These are phyloP conservation scores for Hycleus phaleratus DNA, from an alignment of 1,140 invertebrate species.

Conservation along the genomic window DNA sequence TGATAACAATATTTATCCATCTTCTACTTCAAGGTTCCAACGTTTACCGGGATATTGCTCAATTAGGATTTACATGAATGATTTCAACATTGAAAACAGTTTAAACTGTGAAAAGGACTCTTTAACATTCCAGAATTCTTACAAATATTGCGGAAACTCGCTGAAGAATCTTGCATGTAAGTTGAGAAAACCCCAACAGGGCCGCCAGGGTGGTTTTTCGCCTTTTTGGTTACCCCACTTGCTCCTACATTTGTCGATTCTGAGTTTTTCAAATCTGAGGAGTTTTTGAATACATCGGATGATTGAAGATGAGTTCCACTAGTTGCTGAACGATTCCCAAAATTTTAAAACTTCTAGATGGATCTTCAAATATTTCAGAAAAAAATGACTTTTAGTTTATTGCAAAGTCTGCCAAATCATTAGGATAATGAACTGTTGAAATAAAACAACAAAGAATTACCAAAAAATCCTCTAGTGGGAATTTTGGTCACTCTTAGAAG, in stretches of 20 bases:
- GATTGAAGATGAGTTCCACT: too few species aligned
- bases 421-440: too few species aligned
- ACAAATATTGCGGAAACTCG: slow-evolving; percentile 19
- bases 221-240: not conserved
- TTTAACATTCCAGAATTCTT: slow-evolving; percentile 13
- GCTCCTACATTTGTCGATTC: not conserved
- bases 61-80: slow-evolving; percentile 17
- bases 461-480: too few species aligned
- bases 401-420: too few species aligned
- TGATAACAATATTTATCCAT: not conserved
- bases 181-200: not conserved
- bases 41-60: slow-evolving; percentile 27
- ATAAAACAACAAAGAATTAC: too few species aligned
- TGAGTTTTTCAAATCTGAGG: too few species aligned
- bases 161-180: not conserved
- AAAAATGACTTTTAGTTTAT: too few species aligned
- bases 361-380: too few species aligned
- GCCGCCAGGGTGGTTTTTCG: not conserved
- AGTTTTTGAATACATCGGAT: too few species aligned
- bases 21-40: slow-evolving; percentile 18
- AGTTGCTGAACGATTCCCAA: too few species aligned
- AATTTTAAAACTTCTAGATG: too few species aligned
- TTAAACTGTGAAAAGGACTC: slow-evolving; percentile 25
- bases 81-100: slow-evolving; percentile 27
- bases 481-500: too few species aligned